Conservation (phyloP, 2,797 vertebrate species). For the Crenuchus spilurus region DNA sequence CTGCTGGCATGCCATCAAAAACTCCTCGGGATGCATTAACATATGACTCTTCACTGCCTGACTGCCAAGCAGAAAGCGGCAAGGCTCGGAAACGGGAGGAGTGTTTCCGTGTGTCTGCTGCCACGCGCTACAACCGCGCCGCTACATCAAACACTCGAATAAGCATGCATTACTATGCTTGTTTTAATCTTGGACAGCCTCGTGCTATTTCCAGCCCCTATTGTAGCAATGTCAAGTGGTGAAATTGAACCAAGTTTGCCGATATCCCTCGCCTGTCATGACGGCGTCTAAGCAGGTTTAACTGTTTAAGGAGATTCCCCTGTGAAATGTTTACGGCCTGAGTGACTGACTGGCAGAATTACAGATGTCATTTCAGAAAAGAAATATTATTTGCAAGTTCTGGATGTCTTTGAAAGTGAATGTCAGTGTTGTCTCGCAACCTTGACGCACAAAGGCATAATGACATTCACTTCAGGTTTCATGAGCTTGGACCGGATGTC, state of each 20-base stretch:
- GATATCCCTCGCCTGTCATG: constrained; percentile 46
- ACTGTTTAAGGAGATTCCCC: constrained; percentile 40
- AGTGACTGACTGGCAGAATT: constrained; percentile 44
- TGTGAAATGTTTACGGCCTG: constrained; percentile 38
- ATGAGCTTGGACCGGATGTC: neutral
- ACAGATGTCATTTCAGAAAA: constrained; percentile 43
- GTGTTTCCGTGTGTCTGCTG: constrained; percentile 41
- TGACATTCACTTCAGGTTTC: constrained; percentile 25
- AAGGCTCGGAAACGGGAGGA: constrained; percentile 16
- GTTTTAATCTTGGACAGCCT: constrained; percentile 54
- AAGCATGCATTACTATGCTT: constrained; percentile 53
- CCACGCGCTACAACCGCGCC: constrained; percentile 40
- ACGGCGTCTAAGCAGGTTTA: constrained; percentile 44
- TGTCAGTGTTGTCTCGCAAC: neutral
- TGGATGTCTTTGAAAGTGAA: constrained; percentile 33
- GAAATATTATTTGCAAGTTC: constrained; percentile 40
- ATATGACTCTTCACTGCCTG: constrained; percentile 47
- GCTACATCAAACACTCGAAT: constrained; percentile 50
- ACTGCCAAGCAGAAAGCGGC: constrained; percentile 40
- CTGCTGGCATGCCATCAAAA: constrained; percentile 52
- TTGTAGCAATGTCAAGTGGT: constrained; percentile 39
- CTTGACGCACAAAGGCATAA: constrained; percentile 20
- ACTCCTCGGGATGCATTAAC: constrained; percentile 51
- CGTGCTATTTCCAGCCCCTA: constrained; percentile 37
- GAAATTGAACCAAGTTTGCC: constrained; percentile 44